These are phyloP conservation scores for Lasioglossum malachurum DNA, from an alignment of 2,888 invertebrate genomes.

Conservation along the genomic window DNA sequence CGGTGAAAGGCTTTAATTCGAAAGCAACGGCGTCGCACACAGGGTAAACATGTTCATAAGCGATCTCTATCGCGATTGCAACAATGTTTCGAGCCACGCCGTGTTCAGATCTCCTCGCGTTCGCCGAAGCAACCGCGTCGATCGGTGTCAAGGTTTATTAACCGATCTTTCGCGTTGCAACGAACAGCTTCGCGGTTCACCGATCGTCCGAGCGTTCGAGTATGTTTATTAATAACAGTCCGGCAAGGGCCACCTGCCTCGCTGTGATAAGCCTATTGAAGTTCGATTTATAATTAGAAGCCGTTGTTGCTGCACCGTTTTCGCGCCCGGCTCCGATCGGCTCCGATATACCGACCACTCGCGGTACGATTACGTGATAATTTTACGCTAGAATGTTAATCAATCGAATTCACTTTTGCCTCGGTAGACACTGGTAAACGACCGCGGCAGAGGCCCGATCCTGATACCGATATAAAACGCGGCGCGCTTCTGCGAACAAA, in stretches of 20 bases:
- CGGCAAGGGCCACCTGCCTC: conserved; percentile 44
- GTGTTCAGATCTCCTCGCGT: conserved; percentile 4
- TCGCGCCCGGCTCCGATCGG: conserved; percentile 20
- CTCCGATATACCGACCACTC: not conserved
- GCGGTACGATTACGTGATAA: conserved; percentile 24
- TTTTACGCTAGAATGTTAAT: conserved; percentile 13
- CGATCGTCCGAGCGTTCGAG: conserved; percentile 20
- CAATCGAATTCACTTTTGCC: conserved; percentile 33
- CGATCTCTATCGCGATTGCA: not conserved
- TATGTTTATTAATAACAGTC: conserved; percentile 44
- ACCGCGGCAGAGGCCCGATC: not conserved
- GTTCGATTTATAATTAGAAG: conserved; percentile 51
- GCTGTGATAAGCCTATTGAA: conserved; percentile 44
- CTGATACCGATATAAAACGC: not conserved
- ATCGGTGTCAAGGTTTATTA: conserved; percentile 65
- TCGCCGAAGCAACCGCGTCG: conserved; percentile 34
- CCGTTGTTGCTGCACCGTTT: conserved; percentile 12
- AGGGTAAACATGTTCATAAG: not conserved
- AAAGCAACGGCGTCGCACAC: not conserved
- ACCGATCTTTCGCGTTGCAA: conserved; percentile 35
- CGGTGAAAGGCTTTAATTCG: not conserved
- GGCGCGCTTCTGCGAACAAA: conserved; percentile 14
- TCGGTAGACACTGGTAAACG: conserved; percentile 5
- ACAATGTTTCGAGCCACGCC: not conserved
- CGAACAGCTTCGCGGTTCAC: conserved; percentile 36